Conservation (phyloP, 2,113 vertebrate species). For the Antechinus stuartii region DNA sequence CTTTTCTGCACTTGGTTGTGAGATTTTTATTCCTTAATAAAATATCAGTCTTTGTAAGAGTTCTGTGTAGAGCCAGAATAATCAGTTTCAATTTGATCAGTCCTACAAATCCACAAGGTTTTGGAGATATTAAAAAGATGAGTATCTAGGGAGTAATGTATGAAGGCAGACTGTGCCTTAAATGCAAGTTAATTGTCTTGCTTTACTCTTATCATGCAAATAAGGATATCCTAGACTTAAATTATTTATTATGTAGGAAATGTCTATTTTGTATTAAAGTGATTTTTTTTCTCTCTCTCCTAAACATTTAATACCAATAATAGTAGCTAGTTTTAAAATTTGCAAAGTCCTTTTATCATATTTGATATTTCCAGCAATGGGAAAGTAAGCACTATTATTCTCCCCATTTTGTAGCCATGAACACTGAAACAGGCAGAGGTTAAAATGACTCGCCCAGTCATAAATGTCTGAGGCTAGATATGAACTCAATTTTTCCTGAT, state of each 20-base stretch:
- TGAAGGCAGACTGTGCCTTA: neutral
- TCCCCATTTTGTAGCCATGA: neutral
- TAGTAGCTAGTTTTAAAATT: neutral
- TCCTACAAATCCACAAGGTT: too few relatives aligned
- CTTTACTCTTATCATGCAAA: neutral
- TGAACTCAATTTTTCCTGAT: conserved; percentile 10
- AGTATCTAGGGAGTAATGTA: neutral
- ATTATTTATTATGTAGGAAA: neutral
- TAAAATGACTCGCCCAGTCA: neutral
- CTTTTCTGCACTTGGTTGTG: neutral
- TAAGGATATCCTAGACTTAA: neutral
- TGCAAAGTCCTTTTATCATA: neutral
- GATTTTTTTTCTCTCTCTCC: neutral
- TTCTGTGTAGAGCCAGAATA: neutral
- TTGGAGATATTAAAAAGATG: neutral
- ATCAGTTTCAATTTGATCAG: neutral
- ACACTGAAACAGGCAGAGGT: neutral
- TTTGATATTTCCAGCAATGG: neutral
- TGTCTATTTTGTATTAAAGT: neutral
- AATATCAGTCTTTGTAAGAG: neutral
- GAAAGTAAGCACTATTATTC: neutral
- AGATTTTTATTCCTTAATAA: neutral
- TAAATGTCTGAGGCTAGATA: neutral
- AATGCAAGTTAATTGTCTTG: neutral
- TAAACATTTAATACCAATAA: neutral